Conservation (phyloP, 2,888 invertebrate species). For the Ophonus ardosiacus region DNA sequence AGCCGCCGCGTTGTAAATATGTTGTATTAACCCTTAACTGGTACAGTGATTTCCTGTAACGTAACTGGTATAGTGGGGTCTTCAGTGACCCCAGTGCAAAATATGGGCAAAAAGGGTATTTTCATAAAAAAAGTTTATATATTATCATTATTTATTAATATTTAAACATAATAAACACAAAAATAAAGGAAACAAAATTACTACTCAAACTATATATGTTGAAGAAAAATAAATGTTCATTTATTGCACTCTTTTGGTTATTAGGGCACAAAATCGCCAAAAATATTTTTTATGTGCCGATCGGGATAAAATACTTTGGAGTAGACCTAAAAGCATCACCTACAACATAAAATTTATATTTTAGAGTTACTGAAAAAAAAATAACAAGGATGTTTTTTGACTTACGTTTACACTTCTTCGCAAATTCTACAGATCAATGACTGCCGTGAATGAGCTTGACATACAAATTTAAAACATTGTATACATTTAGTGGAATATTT, state of each 20-base stretch:
- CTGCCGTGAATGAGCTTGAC: too few relatives aligned
- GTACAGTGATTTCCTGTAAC: neutral
- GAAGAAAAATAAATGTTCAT: neutral
- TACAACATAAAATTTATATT: neutral
- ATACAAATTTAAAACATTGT: too few relatives aligned
- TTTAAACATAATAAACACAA: too few relatives aligned
- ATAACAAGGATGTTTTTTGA: neutral
- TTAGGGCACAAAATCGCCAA: neutral
- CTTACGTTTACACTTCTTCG: neutral
- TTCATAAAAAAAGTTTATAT: neutral
- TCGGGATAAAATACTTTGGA: neutral
- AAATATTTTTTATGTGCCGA: neutral
- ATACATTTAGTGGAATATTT: too few relatives aligned
- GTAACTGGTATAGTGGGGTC: neutral
- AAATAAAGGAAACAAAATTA: too few relatives aligned
- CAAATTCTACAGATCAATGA: too few relatives aligned
- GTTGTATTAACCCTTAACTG: neutral
- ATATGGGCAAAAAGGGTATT: neutral
- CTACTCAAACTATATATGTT: neutral
- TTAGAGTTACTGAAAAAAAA: neutral
- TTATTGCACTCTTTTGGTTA: neutral
- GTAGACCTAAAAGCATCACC: neutral
- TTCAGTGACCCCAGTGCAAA: neutral
- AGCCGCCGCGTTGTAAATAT: too few relatives aligned
- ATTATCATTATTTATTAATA: neutral